A percentile compares a stretch with the other conserved stretches of the same genome.
These are phyloP conservation scores for Electrona antarctica DNA, from an alignment of 2,113 vertebrate genomes.

Conservation along the genomic window DNA sequence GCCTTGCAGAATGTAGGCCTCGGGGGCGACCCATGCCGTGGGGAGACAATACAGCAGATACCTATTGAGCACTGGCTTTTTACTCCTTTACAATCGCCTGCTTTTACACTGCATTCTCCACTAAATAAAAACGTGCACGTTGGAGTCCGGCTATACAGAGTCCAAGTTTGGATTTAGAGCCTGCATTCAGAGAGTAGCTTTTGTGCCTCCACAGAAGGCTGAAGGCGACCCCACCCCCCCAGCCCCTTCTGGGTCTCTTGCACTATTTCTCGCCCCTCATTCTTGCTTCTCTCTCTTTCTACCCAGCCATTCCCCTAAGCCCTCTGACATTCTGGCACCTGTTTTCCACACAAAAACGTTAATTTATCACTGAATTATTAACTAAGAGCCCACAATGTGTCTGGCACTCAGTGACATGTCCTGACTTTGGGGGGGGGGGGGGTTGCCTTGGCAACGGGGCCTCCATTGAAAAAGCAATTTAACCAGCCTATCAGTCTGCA, in stretches of 20 bases:
- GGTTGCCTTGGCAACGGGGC: conserved; percentile 64
- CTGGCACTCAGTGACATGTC: conserved; percentile 71
- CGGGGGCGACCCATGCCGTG: conserved; percentile 53
- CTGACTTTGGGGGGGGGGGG: conserved; percentile 42
- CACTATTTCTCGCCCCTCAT: conserved; percentile 3
- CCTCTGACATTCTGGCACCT: conserved; percentile 74
- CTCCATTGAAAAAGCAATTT: conserved; percentile 68
- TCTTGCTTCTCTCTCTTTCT: conserved; percentile 19
- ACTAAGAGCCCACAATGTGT: conserved; percentile 69
- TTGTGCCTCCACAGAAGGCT: conserved; percentile 65
- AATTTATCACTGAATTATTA: conserved; percentile 82
- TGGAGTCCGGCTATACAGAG: conserved; percentile 38
- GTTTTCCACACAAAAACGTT: conserved; percentile 72
- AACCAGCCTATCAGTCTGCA: conserved; percentile 37
- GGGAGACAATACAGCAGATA: conserved; percentile 69
- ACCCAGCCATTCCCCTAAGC: conserved; percentile 46
- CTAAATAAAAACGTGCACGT: conserved; percentile 53
- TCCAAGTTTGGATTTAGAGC: conserved; percentile 69
- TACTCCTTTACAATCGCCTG: conserved; percentile 63
- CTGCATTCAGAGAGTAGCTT: conserved; percentile 68
- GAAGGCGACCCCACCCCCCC: conserved; percentile 21
- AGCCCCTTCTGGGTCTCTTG: not conserved
- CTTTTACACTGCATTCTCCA: conserved; percentile 37
- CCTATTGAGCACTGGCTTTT: conserved; percentile 72
- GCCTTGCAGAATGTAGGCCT: conserved; percentile 63